Conservation (phyloP, 2,888 invertebrate genomes). For the Luffia ferchaultella region DNA sequence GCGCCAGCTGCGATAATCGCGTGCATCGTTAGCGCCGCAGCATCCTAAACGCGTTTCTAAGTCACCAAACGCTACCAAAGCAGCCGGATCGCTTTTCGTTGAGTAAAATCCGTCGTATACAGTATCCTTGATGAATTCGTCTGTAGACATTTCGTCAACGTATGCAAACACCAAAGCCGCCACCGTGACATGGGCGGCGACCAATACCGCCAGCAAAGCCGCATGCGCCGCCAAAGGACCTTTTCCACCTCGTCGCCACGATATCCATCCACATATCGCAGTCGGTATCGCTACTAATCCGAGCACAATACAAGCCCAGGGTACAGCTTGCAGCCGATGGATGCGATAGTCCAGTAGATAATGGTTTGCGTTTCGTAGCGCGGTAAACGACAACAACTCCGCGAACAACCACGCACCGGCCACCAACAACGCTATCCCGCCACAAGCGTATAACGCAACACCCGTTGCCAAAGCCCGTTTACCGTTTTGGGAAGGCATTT, state of each 20-base stretch:
- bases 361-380: slow-evolving; percentile 50
- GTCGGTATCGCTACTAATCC: slow-evolving; percentile 47
- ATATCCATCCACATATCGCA: slow-evolving; percentile 53
- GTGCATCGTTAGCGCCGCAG: slow-evolving; percentile 55
- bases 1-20: slow-evolving; percentile 55
- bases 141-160: slow-evolving; percentile 54
- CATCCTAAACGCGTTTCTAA: slow-evolving; percentile 51
- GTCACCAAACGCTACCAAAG: slow-evolving; percentile 43
- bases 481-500: background rate
- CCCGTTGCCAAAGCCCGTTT: slow-evolving; percentile 30
- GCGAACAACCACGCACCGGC: slow-evolving; percentile 60
- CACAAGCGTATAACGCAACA: slow-evolving; percentile 50
- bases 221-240: slow-evolving; percentile 49
- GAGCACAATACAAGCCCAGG: slow-evolving; percentile 55
- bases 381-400: slow-evolving; percentile 49
- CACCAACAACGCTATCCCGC: slow-evolving; percentile 48
- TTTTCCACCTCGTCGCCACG: slow-evolving; percentile 42
- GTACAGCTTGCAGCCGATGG: slow-evolving; percentile 58
- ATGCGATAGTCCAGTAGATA: slow-evolving; percentile 52
- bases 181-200: slow-evolving; percentile 41
- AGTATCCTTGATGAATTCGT: slow-evolving; percentile 52
- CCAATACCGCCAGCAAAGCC: slow-evolving; percentile 40
- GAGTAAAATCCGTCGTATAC: slow-evolving; percentile 60
- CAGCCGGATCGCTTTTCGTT: slow-evolving; percentile 49
- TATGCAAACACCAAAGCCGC: slow-evolving; percentile 52